Evolutionary conservation across 2,797 vertebrate genomes (phyloP).

Genomic region (Pagetopsis macropterus): DNA sequence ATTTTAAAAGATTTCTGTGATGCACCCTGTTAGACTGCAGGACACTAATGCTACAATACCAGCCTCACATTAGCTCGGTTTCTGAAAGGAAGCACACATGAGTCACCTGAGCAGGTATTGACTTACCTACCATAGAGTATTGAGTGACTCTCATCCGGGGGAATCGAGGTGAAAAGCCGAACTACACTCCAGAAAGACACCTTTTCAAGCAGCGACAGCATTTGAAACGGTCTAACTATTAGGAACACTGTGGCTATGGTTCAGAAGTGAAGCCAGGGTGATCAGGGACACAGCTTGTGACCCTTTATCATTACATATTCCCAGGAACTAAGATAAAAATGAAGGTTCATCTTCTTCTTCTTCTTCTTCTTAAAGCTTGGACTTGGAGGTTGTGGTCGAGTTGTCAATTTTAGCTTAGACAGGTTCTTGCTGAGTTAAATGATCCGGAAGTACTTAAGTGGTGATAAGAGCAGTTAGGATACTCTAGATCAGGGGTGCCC

Average conservation of each 20-base stretch:
- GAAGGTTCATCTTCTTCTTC: too few species aligned
- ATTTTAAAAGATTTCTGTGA: constrained; percentile 3
- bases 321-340: not conserved
- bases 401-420: too few species aligned
- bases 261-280: constrained; percentile 8
- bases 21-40: not conserved
- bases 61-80: constrained; percentile 25
- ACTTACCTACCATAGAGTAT: constrained; percentile 16
- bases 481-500: too few species aligned
- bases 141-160: not conserved
- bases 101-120: constrained; percentile 38
- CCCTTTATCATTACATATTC: not conserved
- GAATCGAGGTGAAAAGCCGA: constrained; percentile 18
- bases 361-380: too few species aligned
- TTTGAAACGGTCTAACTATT: constrained; percentile 15
- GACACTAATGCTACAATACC: not conserved
- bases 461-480: too few species aligned
- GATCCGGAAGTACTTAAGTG: too few species aligned
- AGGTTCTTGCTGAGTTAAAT: too few species aligned
- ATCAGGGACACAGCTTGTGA: not conserved
- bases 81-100: constrained; percentile 16
- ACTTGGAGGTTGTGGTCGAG: too few species aligned
- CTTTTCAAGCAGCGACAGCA: constrained; percentile 7
- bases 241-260: constrained; percentile 12
- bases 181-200: constrained; percentile 11